Base-by-base conservation (phyloP, 1,140 invertebrate genomes). In the Sitodiplosis mosellana region DNA sequence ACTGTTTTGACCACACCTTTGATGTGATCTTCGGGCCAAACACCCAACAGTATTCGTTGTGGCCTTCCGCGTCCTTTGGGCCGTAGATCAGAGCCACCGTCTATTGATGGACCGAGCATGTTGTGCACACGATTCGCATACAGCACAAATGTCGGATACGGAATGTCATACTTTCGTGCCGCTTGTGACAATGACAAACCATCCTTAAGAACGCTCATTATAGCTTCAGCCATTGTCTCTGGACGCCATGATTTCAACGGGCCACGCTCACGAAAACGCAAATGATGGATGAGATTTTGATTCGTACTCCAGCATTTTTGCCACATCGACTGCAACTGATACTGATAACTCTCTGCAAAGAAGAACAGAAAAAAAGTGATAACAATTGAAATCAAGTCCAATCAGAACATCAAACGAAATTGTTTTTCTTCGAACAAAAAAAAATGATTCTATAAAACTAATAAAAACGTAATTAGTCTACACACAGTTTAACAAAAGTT, bases 301-400 rank as follows among this genome's bases (percentile, higher is more conserved):
- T 87, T 87, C 46, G 83, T 88, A 61, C 82, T 89, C 86, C 87
- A 91, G 66, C 86, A 89, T 62, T 89, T 90, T 65, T 91, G 87
- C 87, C 87, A 91, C 78, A 89, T 86, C 33, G 82, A 86, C 64
- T 91, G 87, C 60, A 91, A 69, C 65, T 90, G 87, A 65, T 89
- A 89, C 67, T 91, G 87, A 72, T 90, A 91, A 72, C 83, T 87
- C 73, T 88, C 86, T 83, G 82, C 77, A 80, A 68, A 67, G 64
- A 66, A 62, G 59, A 53, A 62, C 53, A 52, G 36, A 20, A 18
- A 12, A 19, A 20, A 17, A 41, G 17, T 41, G 38, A 15, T 10
- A 12, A 10, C 38, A 34, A 34, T 34, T 34, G 14, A 34, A 34
- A 34, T 41, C 8, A 41, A 15, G 17, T 42, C 10, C 27, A 27